Conservation (phyloP, 2,888 invertebrate species). For the Magallana nippona region DNA sequence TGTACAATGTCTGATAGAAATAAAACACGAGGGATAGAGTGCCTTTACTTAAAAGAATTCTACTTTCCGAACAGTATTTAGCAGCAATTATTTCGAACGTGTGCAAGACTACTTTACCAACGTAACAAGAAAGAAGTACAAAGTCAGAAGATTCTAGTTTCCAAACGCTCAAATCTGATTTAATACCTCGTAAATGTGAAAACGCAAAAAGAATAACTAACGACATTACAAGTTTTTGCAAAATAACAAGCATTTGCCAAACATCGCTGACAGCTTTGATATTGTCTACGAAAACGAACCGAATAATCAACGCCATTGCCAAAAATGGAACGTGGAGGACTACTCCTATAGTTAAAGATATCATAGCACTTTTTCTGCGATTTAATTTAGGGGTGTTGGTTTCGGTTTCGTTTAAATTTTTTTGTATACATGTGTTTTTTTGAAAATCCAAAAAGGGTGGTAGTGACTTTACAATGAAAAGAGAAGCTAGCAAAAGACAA, state of each 20-base stretch:
- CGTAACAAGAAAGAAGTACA: background rate
- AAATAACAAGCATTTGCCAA: background rate
- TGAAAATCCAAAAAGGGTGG: background rate
- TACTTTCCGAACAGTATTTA: background rate
- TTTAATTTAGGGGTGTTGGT: background rate
- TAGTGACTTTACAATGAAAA: background rate
- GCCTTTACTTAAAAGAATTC: background rate
- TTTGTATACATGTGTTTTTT: background rate
- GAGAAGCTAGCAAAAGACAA: background rate
- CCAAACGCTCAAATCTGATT: background rate
- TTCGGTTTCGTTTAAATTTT: too few species aligned
- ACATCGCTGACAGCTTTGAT: background rate
- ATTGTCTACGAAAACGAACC: background rate
- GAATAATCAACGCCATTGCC: background rate
- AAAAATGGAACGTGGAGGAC: background rate
- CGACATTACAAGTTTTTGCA: background rate
- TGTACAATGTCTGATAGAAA: conserved; percentile 16
- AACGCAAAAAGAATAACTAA: background rate
- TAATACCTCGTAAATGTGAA: background rate
- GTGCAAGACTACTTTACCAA: background rate
- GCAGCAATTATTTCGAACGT: background rate
- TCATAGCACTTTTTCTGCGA: background rate
- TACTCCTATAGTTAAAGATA: background rate
- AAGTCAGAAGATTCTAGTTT: background rate
- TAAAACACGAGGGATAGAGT: background rate